Evolutionary conservation across 2,797 vertebrate genomes (phyloP).

Genomic region (Ctenopoma multispine): DNA sequence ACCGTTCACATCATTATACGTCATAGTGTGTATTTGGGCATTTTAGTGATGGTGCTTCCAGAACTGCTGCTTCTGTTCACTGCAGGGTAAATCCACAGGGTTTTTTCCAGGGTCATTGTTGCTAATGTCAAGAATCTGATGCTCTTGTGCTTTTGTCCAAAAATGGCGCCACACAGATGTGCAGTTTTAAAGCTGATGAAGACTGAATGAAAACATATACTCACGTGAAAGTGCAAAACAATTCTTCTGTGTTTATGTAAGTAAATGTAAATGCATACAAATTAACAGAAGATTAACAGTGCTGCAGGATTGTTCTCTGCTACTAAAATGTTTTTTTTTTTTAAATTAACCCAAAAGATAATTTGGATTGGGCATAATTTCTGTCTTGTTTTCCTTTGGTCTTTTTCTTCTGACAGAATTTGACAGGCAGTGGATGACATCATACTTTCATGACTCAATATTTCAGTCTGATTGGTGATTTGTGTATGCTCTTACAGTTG

Average conservation of each 20-base stretch:
- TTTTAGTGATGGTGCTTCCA: not conserved
- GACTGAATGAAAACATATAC: too few relatives aligned
- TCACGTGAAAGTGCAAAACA: not conserved
- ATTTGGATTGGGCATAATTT: not conserved
- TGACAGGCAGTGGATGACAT: not conserved
- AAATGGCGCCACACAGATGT: not conserved
- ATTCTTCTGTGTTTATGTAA: not conserved
- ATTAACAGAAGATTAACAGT: not conserved
- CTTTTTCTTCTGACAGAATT: not conserved
- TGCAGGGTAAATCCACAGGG: not conserved
- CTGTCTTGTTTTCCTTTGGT: not conserved
- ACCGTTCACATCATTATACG: slow-evolving; percentile 4
- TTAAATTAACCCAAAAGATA: too few relatives aligned
- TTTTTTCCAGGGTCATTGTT: not conserved
- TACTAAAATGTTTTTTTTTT: too few relatives aligned
- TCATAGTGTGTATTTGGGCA: not conserved
- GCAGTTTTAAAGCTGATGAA: too few relatives aligned
- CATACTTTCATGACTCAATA: not conserved
- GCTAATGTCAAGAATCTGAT: not conserved
- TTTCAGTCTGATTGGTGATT: not conserved
- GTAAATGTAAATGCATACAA: not conserved
- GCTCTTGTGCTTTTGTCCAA: too few relatives aligned
- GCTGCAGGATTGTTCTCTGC: not conserved
- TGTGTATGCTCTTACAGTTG: not conserved
- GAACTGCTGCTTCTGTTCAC: not conserved